Evolutionary conservation across 1,140 invertebrate genomes (phyloP).

Genomic region (Stegodyphus dumicola): DNA sequence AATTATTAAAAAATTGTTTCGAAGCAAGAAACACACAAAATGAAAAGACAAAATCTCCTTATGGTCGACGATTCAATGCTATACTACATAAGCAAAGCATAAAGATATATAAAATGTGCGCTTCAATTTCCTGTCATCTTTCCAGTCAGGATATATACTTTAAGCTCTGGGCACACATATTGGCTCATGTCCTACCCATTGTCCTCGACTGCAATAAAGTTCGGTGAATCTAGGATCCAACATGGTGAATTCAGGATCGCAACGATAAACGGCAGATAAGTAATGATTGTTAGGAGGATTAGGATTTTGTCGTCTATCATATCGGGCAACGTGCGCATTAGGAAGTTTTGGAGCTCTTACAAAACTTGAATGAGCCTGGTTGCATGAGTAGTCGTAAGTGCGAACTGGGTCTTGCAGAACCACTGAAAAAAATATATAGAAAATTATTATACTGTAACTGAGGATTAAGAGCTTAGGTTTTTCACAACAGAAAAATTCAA

Average conservation of each 20-base stretch:
- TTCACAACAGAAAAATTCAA: too few relatives aligned
- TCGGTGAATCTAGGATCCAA: conserved; percentile 26
- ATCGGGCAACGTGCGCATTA: conserved; percentile 33
- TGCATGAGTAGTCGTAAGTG: conserved; percentile 33
- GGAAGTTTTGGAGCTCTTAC: conserved; percentile 21
- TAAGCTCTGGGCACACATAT: conserved; percentile 24
- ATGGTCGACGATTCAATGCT: too few relatives aligned
- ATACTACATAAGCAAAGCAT: too few relatives aligned
- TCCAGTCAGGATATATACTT: not conserved
- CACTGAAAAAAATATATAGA: conserved; percentile 3
- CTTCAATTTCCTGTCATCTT: not conserved
- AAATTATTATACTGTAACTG: too few relatives aligned
- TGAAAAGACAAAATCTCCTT: too few relatives aligned
- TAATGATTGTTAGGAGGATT: conserved; percentile 27
- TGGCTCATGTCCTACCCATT: conserved; percentile 21
- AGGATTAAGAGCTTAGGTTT: too few relatives aligned
- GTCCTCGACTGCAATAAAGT: conserved; percentile 25
- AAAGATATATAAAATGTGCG: too few relatives aligned
- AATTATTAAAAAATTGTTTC: too few relatives aligned
- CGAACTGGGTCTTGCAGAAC: not conserved
- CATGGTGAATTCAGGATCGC: conserved; percentile 35
- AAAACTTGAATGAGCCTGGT: conserved; percentile 6
- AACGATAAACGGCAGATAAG: conserved; percentile 36
- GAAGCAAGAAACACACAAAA: too few relatives aligned
- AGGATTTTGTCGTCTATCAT: conserved; percentile 47